phyloP scores from a whole-genome alignment of 2,888 invertebrate genomes.

The Myathropa florea region DNA sequence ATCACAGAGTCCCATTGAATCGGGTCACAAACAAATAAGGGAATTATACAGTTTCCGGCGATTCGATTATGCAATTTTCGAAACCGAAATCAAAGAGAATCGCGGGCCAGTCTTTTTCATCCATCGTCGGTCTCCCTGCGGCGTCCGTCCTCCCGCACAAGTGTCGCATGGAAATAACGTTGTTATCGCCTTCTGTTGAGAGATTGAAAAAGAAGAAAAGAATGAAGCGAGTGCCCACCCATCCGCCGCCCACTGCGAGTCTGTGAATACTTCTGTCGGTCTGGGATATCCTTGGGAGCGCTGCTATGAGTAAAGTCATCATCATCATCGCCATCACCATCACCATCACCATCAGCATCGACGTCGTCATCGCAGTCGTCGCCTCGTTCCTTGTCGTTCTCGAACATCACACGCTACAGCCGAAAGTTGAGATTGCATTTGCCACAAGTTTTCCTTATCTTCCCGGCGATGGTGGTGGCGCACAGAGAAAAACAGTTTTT shows the following conservation, averaged over 20 bases:
- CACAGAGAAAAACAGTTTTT: constrained; percentile 47
- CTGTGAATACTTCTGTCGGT: background rate
- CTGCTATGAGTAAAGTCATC: constrained; percentile 56
- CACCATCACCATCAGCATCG: background rate
- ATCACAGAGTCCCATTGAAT: constrained; percentile 28
- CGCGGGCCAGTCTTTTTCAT: constrained; percentile 7
- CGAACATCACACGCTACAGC: constrained; percentile 51
- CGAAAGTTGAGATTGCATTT: constrained; percentile 66
- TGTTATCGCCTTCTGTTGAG: constrained; percentile 40
- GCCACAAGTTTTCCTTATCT: constrained; percentile 68
- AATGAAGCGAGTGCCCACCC: background rate
- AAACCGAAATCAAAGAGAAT: constrained; percentile 60
- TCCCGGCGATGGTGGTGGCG: constrained; percentile 10
- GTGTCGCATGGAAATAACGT: constrained; percentile 60
- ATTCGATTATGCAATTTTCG: constrained; percentile 62
- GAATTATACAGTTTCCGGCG: constrained; percentile 52
- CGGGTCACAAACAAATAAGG: constrained; percentile 21
- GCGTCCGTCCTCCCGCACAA: constrained; percentile 20
- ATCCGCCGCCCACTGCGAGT: constrained; percentile 8
- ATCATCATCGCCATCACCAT: constrained; percentile 42
- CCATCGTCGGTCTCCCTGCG: constrained; percentile 14
- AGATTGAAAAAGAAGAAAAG: background rate
- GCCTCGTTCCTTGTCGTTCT: background rate
- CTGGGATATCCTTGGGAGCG: constrained; percentile 42
- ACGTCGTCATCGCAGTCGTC: background rate